Evolutionary conservation across 2,888 invertebrate species (phyloP), one percentile per base, ranked within the genome.

Genomic region (Acleris literana): DNA sequence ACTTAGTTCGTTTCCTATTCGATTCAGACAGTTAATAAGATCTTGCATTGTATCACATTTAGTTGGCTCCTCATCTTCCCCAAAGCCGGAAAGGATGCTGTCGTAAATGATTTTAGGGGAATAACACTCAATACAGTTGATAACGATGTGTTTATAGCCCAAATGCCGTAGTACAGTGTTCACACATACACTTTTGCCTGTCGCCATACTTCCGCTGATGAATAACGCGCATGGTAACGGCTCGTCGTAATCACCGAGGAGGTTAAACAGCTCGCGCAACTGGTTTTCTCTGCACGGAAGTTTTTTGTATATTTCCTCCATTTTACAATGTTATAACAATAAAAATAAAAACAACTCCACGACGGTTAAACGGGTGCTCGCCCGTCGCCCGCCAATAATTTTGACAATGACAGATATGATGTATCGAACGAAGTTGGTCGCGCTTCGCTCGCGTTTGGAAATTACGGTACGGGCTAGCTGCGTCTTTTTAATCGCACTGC

Each of bases 41-140:
- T 96, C 95, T 80, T 95, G 93, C 75, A 96, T 85, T 67, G 94
- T 94, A 72, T 96, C 96, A 76, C 96, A 95, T 81, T 93, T 95
- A 44, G 83, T 81, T 56, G 89, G 88, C 16, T 84, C 79, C 13
- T 80, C 79, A 49, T 87, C 86, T 22, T 93, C 80, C 53, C 84
- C 79, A 68, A 96, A 85, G 67, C 94, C 94, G 61, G 94, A 93
- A 60, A 97, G 80, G 68, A 97, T 94, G 65, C 94, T 94, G 84
- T 98, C 97, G 74, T 95, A 96, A 72, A 98, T 90, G 68, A 97
- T 94, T 85, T 95, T 95, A 9, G 94, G 90, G 9, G 95, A 94
- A 83, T 96, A 96, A 82, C 96, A 97, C 86, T 98, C 97, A 7
- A 97, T 94, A 80, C 97, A 96, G 88, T 97, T 96, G 33, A 98